phyloP scores from a whole-genome alignment of 2,113 vertebrate genomes.

The Pantherophis guttatus region DNA sequence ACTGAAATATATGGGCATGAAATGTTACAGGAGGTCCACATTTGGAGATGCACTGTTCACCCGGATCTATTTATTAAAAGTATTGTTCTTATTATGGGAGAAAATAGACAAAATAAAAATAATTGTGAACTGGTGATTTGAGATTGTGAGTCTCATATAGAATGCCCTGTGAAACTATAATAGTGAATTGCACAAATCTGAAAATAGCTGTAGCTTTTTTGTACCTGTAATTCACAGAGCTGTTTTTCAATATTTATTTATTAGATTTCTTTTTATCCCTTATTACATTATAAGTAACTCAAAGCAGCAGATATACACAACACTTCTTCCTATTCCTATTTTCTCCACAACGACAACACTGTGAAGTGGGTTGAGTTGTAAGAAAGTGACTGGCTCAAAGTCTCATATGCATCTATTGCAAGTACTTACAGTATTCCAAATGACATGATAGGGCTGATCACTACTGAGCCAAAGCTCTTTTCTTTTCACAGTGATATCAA shows the following conservation, averaged over 20 bases:
- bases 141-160: not conserved
- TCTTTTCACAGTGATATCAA: not conserved
- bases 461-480: not conserved
- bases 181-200: not conserved
- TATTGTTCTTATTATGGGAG: not conserved
- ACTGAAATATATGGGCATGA: not conserved
- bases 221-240: not conserved
- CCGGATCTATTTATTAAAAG: not conserved
- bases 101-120: not conserved
- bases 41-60: not conserved
- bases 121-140: not conserved
- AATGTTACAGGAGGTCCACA: not conserved
- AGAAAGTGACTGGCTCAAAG: not conserved
- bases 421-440: not conserved
- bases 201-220: not conserved
- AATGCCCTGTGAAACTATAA: not conserved
- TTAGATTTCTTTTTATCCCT: not conserved
- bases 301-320: not conserved
- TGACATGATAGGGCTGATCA: not conserved
- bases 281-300: not conserved
- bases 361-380: not conserved
- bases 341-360: not conserved
- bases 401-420: not conserved
- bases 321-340: not conserved
- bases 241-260: not conserved